A percentile compares a stretch with the other conserved stretches of the same genome.
phyloP scores from a whole-genome alignment of 2,888 invertebrate species.

The Torymus texanus region DNA sequence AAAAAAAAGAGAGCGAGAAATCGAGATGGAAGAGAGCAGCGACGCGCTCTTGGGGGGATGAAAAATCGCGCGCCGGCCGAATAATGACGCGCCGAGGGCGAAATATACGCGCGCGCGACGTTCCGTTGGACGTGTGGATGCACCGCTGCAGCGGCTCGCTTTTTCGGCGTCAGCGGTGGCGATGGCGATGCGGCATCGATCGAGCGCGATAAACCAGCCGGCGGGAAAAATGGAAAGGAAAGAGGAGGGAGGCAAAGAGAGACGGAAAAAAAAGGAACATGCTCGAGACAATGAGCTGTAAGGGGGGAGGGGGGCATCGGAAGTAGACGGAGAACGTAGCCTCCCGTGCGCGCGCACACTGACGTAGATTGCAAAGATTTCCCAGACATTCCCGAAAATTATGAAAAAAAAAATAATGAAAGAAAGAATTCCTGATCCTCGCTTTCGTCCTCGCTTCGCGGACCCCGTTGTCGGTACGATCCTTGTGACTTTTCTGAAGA shows the following conservation, averaged over 20 bases:
- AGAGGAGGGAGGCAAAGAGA: neutral
- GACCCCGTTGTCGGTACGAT: neutral
- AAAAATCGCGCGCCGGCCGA: slow-evolving; percentile 37
- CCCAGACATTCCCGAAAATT: slow-evolving; percentile 53
- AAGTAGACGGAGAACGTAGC: slow-evolving; percentile 29
- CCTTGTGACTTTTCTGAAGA: slow-evolving; percentile 20
- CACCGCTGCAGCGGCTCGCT: neutral
- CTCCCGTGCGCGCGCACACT: slow-evolving; percentile 50
- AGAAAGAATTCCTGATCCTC: slow-evolving; percentile 15
- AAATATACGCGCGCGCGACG: slow-evolving; percentile 18
- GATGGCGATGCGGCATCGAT: slow-evolving; percentile 18
- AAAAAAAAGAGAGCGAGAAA: no score
- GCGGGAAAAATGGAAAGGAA: neutral
- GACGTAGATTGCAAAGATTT: slow-evolving; percentile 55
- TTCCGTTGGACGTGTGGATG: slow-evolving; percentile 19
- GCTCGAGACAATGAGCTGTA: neutral
- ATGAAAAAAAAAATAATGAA: slow-evolving; percentile 39
- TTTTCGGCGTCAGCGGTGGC: slow-evolving; percentile 6
- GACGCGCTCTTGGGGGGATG: slow-evolving; percentile 32
- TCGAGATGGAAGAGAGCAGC: slow-evolving; percentile 37
- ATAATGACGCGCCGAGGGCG: slow-evolving; percentile 28
- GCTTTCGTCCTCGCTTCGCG: slow-evolving; percentile 46
- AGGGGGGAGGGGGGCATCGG: neutral
- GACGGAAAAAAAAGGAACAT: slow-evolving; percentile 8
- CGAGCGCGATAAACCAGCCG: neutral